Base-by-base conservation (phyloP, 2,888 invertebrate species). In the Sarcophaga variegata region DNA sequence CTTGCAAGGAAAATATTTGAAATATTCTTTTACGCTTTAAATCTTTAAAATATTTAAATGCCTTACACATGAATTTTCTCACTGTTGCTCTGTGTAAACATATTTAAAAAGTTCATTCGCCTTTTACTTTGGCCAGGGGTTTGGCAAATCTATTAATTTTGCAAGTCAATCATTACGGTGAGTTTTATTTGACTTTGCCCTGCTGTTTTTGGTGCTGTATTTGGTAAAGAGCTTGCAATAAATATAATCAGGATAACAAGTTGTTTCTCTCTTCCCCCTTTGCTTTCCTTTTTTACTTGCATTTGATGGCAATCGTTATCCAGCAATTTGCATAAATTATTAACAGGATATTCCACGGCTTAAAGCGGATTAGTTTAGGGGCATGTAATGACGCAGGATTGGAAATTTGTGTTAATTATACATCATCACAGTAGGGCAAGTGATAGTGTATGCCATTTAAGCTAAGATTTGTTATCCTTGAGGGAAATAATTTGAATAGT, bases 191-290 rank as follows among this genome's bases (percentile, higher is more conserved):
- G 37, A 72, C 66, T 80, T 45, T 63, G 66, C 75, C 47, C 54
- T 69, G 25, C 27, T 63, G 27, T 45, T 64, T 74, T 54, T 37
- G n/a, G 37, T 66, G 47, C 59, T 86, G 54, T 14, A 66, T 12
- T 12, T 74, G 49, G 20, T 60, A 67, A 80, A 79, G 0, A 80
- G 72, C 70, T 5, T 59, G 59, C 72, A 54, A 80, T 75, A 83
- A 86, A 86, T 83, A 76, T 79, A 79, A 54, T 37, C 37, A 60
- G 76, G 37, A 59, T 82, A 77, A 86, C 72, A 83, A 83, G 79
- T 83, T 82, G 82, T 75, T 37, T 8, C 37, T 8, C 37, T 37
- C 37, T 37, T 37, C 37, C 37, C 37, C 37, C 37, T 37, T 8
- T 63, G 37, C 11, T n/a, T 77, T 47, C 25, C 37, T 47, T 66